Conservation (phyloP, 2,888 invertebrate genomes). For the Cerastis rubricosa region DNA sequence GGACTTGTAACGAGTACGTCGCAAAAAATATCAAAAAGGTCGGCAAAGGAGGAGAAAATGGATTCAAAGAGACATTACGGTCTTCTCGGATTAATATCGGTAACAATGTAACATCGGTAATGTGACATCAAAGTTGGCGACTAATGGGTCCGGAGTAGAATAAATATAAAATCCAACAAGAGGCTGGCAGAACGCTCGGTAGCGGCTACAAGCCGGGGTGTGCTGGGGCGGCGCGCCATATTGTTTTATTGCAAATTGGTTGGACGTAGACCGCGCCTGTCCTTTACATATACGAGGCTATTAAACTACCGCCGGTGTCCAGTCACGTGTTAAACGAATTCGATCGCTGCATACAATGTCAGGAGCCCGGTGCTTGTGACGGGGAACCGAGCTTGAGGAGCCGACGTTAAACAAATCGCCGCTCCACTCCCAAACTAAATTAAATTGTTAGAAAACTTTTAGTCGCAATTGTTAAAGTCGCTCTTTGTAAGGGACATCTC, state of each 20-base stretch:
- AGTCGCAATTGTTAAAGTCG: conserved; percentile 48
- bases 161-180: conserved; percentile 80
- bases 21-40: conserved; percentile 57
- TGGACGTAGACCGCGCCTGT: conserved; percentile 88
- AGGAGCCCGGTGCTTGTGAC: conserved; percentile 78
- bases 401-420: conserved; percentile 69
- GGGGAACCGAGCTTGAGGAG: conserved; percentile 74
- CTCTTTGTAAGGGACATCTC: conserved; percentile 18
- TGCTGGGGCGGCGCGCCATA: conserved; percentile 82
- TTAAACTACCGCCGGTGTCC: conserved; percentile 88
- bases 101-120: conserved; percentile 74
- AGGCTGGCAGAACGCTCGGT: conserved; percentile 73
- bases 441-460: conserved; percentile 52
- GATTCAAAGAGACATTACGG: conserved; percentile 67
- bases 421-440: conserved; percentile 63
- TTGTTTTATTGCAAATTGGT: conserved; percentile 91
- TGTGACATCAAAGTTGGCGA: conserved; percentile 79
- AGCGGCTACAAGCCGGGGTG: conserved; percentile 79
- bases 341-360: conserved; percentile 85
- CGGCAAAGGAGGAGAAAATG: conserved; percentile 57
- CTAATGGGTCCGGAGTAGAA: conserved; percentile 80
- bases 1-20: conserved; percentile 60
- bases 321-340: conserved; percentile 90
- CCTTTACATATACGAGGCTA: conserved; percentile 90
- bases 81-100: conserved; percentile 75